Evolutionary conservation across 53 echinoderm and acorn worm species (phyloP).

Genomic region (Stichopus horrens): DNA sequence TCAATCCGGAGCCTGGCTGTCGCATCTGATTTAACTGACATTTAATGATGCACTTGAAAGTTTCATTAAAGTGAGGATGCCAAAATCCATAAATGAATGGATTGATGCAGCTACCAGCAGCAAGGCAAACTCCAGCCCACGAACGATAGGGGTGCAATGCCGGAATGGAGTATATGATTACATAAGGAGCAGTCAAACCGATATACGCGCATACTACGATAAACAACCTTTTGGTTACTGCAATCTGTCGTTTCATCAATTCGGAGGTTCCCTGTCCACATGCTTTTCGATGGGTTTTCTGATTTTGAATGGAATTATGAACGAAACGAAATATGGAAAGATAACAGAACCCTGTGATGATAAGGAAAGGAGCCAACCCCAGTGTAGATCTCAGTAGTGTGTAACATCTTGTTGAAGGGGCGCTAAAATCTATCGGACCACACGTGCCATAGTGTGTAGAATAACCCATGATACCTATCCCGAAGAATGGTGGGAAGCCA

Average conservation of each 20-base stretch:
- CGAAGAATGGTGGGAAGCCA: too few species aligned
- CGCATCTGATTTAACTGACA: background rate
- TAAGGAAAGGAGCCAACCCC: too few species aligned
- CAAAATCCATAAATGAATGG: slow-evolving; percentile 9
- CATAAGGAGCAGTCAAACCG: background rate
- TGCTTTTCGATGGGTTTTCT: background rate
- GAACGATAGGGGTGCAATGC: background rate
- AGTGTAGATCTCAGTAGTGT: too few species aligned
- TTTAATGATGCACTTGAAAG: background rate
- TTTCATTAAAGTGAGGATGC: slow-evolving; percentile 16
- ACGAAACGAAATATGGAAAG: too few species aligned
- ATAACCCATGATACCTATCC: too few species aligned
- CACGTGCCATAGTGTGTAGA: too few species aligned
- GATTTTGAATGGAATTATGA: too few species aligned
- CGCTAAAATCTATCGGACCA: too few species aligned
- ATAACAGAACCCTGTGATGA: too few species aligned
- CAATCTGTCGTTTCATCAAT: background rate
- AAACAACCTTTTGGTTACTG: background rate
- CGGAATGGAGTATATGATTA: background rate
- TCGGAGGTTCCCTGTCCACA: background rate
- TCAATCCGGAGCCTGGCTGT: background rate
- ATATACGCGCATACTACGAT: background rate
- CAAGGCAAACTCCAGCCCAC: background rate
- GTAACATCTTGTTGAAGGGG: too few species aligned
- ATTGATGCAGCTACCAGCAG: background rate